Percentiles rank a stretch among this genome's conserved stretches.
Conservation (phyloP, 2,113 vertebrate genomes). For the Sterna hirundo region DNA sequence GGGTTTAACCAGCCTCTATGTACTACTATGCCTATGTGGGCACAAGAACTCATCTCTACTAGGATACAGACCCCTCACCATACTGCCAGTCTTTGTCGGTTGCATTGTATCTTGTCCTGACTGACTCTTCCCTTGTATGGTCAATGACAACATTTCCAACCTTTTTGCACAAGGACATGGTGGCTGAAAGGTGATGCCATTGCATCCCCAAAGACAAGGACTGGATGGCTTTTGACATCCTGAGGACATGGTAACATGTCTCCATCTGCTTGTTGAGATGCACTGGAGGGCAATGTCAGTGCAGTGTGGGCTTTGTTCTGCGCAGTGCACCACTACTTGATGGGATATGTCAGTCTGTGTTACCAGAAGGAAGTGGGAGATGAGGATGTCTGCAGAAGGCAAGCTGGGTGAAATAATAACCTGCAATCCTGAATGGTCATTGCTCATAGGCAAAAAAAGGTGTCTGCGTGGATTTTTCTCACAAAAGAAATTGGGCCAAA, state of each 20-base stretch:
- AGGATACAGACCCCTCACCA: background rate
- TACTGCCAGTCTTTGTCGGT: background rate
- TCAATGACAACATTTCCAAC: background rate
- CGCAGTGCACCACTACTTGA: no score
- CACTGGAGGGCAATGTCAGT: background rate
- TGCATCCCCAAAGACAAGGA: background rate
- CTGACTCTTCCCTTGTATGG: background rate
- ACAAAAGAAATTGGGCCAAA: background rate
- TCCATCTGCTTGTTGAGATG: background rate
- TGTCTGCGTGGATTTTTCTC: background rate
- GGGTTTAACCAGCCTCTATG: background rate
- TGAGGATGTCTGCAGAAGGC: background rate
- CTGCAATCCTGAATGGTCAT: background rate
- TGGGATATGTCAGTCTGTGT: background rate
- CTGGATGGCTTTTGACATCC: background rate
- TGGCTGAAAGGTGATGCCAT: background rate
- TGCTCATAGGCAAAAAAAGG: background rate
- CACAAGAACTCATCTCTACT: background rate
- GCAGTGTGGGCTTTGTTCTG: background rate
- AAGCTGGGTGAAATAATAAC: background rate
- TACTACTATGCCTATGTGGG: background rate
- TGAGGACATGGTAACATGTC: background rate
- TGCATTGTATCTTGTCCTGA: background rate
- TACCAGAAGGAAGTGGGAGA: background rate
- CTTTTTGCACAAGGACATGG: background rate